phyloP scores from a whole-genome alignment of 2,797 vertebrate species.

The Eutrigla gurnardus region DNA sequence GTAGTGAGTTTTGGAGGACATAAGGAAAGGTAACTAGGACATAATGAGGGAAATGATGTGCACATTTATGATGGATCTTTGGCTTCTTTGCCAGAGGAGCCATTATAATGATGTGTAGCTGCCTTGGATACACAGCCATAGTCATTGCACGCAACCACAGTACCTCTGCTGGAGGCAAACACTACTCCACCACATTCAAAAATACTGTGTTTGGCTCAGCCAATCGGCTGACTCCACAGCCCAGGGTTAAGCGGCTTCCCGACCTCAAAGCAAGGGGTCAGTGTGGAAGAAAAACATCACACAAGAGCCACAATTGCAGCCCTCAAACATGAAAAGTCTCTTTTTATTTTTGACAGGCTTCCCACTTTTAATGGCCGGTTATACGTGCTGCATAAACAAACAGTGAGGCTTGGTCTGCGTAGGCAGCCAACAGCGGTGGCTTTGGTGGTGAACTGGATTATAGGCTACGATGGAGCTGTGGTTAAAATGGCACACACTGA shows the following conservation, averaged over 20 bases:
- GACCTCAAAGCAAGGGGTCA: slow-evolving; percentile 81
- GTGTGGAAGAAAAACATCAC: slow-evolving; percentile 83
- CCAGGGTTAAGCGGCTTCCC: slow-evolving; percentile 78
- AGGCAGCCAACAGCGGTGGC: slow-evolving; percentile 80
- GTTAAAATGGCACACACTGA: slow-evolving; percentile 79
- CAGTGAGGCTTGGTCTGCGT: slow-evolving; percentile 75
- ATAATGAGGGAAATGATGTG: slow-evolving; percentile 68
- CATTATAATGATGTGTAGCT: slow-evolving; percentile 78
- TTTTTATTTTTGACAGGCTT: slow-evolving; percentile 86
- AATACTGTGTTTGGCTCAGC: slow-evolving; percentile 72
- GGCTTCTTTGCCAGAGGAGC: slow-evolving; percentile 68
- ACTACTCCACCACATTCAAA: slow-evolving; percentile 75
- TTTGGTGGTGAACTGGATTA: slow-evolving; percentile 82
- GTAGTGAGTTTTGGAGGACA: slow-evolving; percentile 42
- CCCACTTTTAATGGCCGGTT: slow-evolving; percentile 82
- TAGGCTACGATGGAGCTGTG: slow-evolving; percentile 80
- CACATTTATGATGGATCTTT: slow-evolving; percentile 73
- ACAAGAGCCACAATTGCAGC: slow-evolving; percentile 86
- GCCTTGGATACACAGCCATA: slow-evolving; percentile 69
- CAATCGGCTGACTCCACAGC: slow-evolving; percentile 72
- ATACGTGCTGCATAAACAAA: slow-evolving; percentile 83
- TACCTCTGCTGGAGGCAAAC: slow-evolving; percentile 66
- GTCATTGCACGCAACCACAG: slow-evolving; percentile 73
- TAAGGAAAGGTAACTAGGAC: slow-evolving; percentile 61
- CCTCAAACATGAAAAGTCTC: slow-evolving; percentile 88